Conservation (phyloP, 2,797 vertebrate species). For the Diceros bicornis region DNA sequence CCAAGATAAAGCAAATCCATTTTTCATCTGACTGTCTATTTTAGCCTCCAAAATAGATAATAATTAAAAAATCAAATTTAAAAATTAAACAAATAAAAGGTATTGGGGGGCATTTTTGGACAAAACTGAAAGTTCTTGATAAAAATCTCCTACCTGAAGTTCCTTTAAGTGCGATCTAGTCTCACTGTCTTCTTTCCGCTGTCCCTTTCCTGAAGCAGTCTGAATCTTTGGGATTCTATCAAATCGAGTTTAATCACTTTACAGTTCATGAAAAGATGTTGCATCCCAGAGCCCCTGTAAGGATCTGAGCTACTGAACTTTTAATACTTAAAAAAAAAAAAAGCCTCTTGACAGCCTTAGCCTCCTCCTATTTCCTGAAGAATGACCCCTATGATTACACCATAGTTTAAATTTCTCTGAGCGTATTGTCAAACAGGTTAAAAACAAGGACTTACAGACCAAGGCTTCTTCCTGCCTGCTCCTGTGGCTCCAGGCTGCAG, state of each 20-base stretch:
- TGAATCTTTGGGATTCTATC: slow-evolving; percentile 63
- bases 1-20: neutral
- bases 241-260: slow-evolving; percentile 70
- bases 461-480: slow-evolving; percentile 5
- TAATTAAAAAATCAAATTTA: neutral
- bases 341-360: slow-evolving; percentile 20
- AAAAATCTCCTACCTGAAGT: neutral
- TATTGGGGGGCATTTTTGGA: slow-evolving; percentile 21
- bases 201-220: neutral
- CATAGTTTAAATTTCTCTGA: neutral
- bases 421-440: neutral
- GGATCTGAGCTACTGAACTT: neutral
- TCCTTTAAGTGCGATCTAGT: neutral
- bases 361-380: slow-evolving; percentile 23
- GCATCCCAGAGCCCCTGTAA: neutral
- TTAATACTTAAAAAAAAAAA: slow-evolving; percentile 63
- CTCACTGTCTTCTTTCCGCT: neutral
- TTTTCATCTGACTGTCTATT: neutral
- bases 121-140: neutral
- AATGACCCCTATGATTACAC: slow-evolving; percentile 1
- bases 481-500: neutral
- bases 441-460: neutral
- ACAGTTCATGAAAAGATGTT: slow-evolving; percentile 59
- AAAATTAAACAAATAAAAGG: slow-evolving; percentile 10
- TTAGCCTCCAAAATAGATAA: slow-evolving; percentile 33